Base-by-base conservation (phyloP, 2,888 invertebrate species). In the Boloria euphrosyne region DNA sequence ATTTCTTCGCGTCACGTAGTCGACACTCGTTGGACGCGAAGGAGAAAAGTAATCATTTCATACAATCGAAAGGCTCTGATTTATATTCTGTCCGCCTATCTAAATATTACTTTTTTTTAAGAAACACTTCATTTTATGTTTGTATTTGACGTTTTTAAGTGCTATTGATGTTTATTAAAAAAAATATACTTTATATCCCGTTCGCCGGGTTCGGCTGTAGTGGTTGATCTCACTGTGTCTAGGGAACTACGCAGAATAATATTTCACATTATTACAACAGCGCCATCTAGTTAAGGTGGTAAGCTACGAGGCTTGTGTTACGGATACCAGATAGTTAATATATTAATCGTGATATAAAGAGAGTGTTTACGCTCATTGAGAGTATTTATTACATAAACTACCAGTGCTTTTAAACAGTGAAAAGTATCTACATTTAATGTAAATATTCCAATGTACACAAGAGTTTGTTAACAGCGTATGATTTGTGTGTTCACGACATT, bases 1-100 rank as follows among this genome's bases (percentile, higher is more conserved):
- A 89, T 88, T 84, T 88, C 81, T 81, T 79, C 77, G 79, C 80
- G 86, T 88, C 90, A 90, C 89, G 90, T 87, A 80, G 79, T 78
- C 79, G 77, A 81, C 86, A 86, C 87, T 84, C 86, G 81, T 84
- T 80, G 86, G 81, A 78, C 84, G 83, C 86, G 75, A 80, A 83
- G 86, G 84, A 86, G 84, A 80, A 84, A 86, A 84, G 86, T 87
- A 89, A 89, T 89, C 86, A 88, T 89, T 88, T 87, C 83, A 78
- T 81, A 83, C 84, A 85, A 89, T 89, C 86, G 88, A 78, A 80
- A 86, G 78, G 78, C 82, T 82, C 80, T 80, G 83, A 83, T 89
- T 86, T 86, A 84, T 86, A 89, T 89, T 88, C 88, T 76, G 74
- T 76, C 77, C 82, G 86, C 85, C 85, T 85, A 84, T 84, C 83